phyloP scores from a whole-genome alignment of 1,140 invertebrate species.

The Pinna nobilis region DNA sequence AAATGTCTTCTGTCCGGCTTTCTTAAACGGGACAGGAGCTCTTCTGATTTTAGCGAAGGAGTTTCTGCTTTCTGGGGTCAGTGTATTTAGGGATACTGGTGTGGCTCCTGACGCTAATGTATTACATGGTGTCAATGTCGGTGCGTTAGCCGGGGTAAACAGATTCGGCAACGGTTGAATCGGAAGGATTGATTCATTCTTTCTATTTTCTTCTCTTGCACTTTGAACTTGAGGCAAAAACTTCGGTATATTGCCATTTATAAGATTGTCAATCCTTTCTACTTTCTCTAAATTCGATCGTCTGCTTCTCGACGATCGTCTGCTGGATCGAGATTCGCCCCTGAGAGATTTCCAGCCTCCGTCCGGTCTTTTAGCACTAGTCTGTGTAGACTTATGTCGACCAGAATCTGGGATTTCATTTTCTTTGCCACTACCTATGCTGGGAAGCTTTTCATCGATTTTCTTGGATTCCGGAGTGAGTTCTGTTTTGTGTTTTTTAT shows the following conservation, averaged over 20 bases:
- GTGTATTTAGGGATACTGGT: background rate
- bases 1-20: constrained; percentile 6
- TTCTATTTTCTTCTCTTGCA: background rate
- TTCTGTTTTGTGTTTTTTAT: background rate
- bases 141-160: constrained; percentile 3
- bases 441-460: background rate
- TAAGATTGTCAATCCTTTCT: background rate
- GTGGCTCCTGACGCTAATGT: constrained; percentile 6
- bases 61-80: background rate
- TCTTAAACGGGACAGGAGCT: constrained; percentile 12
- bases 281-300: too few relatives aligned
- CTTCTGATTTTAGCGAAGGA: background rate
- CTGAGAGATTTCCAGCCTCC: constrained; percentile 1
- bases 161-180: constrained; percentile 5
- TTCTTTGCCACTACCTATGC: background rate
- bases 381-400: constrained; percentile 4
- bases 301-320: background rate
- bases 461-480: background rate
- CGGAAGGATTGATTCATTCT: constrained; percentile 5
- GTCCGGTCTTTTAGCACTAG: constrained; percentile 8
- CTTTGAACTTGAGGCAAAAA: constrained; percentile 11
- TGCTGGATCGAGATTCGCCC: background rate
- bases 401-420: background rate
- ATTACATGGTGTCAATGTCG: constrained; percentile 5
- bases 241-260: background rate